Percentiles rank a stretch among this genome's conserved stretches.
Evolutionary conservation across 2,888 invertebrate genomes (phyloP).

Genomic region (Gastracanthus pulcherrimus): DNA sequence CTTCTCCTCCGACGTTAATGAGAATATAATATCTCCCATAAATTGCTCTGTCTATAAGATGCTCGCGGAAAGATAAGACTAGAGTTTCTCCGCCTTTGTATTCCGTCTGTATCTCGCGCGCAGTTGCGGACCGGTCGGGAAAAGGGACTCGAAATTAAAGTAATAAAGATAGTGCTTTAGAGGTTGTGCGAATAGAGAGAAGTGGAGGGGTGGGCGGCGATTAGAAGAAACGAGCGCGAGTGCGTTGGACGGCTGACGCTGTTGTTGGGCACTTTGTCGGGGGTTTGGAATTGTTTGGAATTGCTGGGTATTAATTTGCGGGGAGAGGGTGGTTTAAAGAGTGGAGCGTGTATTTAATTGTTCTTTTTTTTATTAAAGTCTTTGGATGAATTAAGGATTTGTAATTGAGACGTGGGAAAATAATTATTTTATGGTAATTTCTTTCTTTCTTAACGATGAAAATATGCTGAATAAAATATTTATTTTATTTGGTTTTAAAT

Average conservation of each 20-base stretch:
- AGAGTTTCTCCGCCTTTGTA: background rate
- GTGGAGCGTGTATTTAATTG: background rate
- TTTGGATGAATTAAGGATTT: background rate
- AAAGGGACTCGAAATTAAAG: too few relatives aligned
- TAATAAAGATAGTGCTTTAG: slow-evolving; percentile 30
- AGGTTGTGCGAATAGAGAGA: background rate
- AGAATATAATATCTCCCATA: slow-evolving; percentile 58
- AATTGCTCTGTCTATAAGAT: slow-evolving; percentile 49
- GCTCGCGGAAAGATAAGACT: slow-evolving; percentile 35
- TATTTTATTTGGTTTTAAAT: background rate
- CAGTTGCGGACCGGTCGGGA: too few relatives aligned
- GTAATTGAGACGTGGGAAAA: too few relatives aligned
- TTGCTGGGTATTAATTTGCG: background rate
- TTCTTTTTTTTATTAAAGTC: background rate
- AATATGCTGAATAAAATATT: background rate
- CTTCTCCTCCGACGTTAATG: slow-evolving; percentile 48
- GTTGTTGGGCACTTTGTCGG: background rate
- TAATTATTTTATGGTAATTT: too few relatives aligned
- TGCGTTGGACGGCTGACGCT: background rate
- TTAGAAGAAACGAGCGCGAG: slow-evolving; percentile 5
- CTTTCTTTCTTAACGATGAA: too few relatives aligned
- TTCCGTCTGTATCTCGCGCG: background rate
- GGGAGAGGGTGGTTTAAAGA: background rate
- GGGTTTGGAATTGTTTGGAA: background rate
- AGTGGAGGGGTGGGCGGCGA: background rate